Conservation (phyloP, 2,113 vertebrate genomes). For the Acanthisitta chloris region DNA sequence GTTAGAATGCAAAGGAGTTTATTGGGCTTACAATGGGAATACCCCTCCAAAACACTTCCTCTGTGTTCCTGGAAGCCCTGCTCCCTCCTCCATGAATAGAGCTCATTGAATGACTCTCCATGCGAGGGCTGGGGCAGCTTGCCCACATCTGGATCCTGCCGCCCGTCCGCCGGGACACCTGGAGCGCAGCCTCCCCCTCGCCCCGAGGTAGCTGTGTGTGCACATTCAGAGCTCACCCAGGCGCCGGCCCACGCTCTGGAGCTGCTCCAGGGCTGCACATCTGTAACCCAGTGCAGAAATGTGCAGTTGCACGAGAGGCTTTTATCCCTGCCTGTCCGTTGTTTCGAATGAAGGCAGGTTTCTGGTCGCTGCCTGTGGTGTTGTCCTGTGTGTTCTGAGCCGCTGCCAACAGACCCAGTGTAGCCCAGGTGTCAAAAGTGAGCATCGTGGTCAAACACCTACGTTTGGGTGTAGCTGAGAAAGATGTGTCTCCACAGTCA, state of each 20-base stretch:
- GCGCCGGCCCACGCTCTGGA: background rate
- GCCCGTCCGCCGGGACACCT: background rate
- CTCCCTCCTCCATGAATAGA: background rate
- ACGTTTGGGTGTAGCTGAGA: background rate
- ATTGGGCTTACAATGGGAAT: background rate
- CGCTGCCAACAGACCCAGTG: background rate
- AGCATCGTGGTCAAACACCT: background rate
- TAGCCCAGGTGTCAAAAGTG: rapidly evolving
- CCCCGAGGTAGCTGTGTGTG: background rate
- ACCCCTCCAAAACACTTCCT: background rate
- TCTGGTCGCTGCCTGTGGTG: background rate
- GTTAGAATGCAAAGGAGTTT: background rate
- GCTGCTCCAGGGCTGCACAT: background rate
- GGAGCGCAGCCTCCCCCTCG: background rate
- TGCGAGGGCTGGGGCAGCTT: background rate
- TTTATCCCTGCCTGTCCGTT: background rate
- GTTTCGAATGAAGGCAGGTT: background rate
- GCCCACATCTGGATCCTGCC: background rate
- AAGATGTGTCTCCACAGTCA: background rate
- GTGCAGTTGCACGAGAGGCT: background rate
- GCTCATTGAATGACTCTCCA: background rate
- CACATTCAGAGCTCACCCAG: background rate
- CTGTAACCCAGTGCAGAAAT: background rate
- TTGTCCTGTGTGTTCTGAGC: background rate
- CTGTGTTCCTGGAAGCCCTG: background rate